phyloP scores from a whole-genome alignment of 2,797 vertebrate genomes.

The Pachyuromys duprasi region DNA sequence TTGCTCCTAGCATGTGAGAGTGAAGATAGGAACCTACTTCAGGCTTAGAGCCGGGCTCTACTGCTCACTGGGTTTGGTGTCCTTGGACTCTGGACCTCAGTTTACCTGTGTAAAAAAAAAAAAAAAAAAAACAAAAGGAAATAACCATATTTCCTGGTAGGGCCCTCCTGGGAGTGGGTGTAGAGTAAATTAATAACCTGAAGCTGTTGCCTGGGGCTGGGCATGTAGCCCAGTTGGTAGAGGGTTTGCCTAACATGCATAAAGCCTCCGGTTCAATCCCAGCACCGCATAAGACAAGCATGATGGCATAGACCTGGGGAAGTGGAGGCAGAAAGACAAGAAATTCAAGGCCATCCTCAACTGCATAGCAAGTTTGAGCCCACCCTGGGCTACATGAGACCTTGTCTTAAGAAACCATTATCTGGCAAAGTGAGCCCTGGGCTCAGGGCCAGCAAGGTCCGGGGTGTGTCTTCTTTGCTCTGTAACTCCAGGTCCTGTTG shows the following conservation, averaged over 20 bases:
- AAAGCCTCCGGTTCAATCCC: neutral
- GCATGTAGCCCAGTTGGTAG: neutral
- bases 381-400: neutral
- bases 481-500: neutral
- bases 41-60: neutral
- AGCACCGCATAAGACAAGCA: neutral
- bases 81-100: neutral
- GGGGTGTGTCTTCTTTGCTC: neutral
- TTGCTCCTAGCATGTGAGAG: rapidly evolving
- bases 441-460: too few relatives aligned
- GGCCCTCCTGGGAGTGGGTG: neutral
- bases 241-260: neutral
- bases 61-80: neutral
- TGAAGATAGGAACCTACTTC: neutral
- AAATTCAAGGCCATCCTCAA: neutral
- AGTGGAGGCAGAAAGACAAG: neutral
- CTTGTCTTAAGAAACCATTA: neutral
- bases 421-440: neutral
- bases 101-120: neutral
- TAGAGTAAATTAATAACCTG: too few relatives aligned
- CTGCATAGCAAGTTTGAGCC: neutral
- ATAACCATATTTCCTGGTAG: neutral
- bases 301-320: neutral
- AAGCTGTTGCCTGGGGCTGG: neutral
- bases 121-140: neutral